Percentiles rank a stretch among this genome's conserved stretches.
phyloP scores from a whole-genome alignment of 2,113 vertebrate genomes.

The Myrmecophaga tridactyla region DNA sequence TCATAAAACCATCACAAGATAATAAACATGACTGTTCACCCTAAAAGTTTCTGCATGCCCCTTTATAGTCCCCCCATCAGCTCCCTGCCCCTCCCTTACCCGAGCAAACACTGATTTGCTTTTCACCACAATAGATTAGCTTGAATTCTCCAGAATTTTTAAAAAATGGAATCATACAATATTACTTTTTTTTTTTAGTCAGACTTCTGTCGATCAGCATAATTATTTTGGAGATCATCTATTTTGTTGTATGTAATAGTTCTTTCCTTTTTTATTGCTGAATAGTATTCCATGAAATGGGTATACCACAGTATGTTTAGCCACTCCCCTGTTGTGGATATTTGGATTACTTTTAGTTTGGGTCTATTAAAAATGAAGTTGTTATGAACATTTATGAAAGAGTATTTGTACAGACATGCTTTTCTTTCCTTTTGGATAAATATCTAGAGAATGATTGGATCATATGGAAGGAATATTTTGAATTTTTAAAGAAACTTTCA shows the following conservation, averaged over 20 bases:
- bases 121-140: background rate
- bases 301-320: background rate
- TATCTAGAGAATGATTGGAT: background rate
- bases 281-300: background rate
- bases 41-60: background rate
- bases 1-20: background rate
- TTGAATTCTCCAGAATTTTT: background rate
- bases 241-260: background rate
- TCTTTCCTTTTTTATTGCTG: background rate
- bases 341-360: background rate
- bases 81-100: background rate
- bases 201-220: background rate
- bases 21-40: background rate
- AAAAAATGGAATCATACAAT: background rate
- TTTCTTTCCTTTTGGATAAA: background rate
- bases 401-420: background rate
- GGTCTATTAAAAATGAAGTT: background rate
- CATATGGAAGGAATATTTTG: background rate
- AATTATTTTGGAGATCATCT: background rate
- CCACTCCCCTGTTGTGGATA: background rate
- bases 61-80: background rate
- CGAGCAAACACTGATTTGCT: background rate
- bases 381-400: background rate
- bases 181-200: background rate
- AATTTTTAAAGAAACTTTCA: background rate